Base-by-base conservation (phyloP, 2,888 invertebrate species). In the Drosophila kuntzei region DNA sequence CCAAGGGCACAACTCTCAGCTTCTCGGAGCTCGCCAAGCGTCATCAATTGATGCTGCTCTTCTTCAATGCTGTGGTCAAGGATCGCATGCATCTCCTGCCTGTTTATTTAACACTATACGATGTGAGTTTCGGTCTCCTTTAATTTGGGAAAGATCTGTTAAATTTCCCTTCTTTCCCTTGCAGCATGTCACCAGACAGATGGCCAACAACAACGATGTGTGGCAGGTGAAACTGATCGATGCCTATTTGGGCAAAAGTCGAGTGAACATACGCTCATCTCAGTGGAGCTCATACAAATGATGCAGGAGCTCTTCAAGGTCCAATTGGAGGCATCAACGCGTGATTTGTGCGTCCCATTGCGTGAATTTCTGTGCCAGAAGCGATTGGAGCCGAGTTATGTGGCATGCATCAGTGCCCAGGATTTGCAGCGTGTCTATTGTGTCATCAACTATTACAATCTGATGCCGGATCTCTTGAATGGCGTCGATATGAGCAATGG, bases 61-160 rank as follows among this genome's bases (percentile, higher is more conserved):
- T 96, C 6, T 96, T 96, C 85, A 96, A 97, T 90, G 97, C 97
- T 57, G 95, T 97, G 0, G 95, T 96, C 2, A 95, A 95, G 84
- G 97, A 97, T 91, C 96, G 96, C 85, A 92, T 97, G 82, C 95
- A 95, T 87, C 94, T 96, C 16, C 91, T 97, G 74, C 95, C 96
- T 1, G 93, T 95, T 50, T 96, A 96, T 94, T 93, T 96, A 3
- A 94, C 94, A 1, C 93, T 95, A 67, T 91, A 95, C 70, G 95
- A 95, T 93, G 96, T 96, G 83, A 92, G 92, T 77, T 6, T 2
- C 4, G 0, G 14, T 5, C 5, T n/a, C 29, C 3, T 27, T 27
- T 11, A 27, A 25, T 14, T 14, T 3, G n/a, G 16, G 5, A 3
- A 18, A 5, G 2, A 3, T 29, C 3, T 29, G n/a, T 34, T 34